Evolutionary conservation across 2,888 invertebrate species (phyloP).

Genomic region (Vandiemenella viatica): DNA sequence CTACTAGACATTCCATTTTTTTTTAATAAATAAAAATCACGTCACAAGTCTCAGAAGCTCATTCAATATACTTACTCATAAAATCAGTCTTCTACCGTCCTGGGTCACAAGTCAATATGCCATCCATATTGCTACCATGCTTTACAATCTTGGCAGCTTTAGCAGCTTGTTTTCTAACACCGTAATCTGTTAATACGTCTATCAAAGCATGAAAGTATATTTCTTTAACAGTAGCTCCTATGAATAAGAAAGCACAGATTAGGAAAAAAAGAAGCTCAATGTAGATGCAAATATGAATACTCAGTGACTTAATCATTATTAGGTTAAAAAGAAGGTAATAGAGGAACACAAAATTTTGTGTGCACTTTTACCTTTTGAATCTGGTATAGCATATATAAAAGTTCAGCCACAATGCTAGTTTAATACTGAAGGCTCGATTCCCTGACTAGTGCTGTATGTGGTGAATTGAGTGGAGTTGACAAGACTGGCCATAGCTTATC

Average conservation of each 20-base stretch:
- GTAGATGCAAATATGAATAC: background rate
- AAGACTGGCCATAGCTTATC: constrained; percentile 25
- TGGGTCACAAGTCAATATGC: constrained; percentile 97
- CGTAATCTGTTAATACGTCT: constrained; percentile 95
- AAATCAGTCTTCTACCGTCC: constrained; percentile 98
- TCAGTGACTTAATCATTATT: background rate
- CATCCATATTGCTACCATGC: constrained; percentile 94
- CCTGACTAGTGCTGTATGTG: constrained; percentile 50
- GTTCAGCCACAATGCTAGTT: constrained; percentile 66
- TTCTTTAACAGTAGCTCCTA: constrained; percentile 67
- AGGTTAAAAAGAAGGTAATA: background rate
- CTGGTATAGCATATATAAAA: constrained; percentile 90
- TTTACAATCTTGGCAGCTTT: constrained; percentile 99
- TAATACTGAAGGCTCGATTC: constrained; percentile 62
- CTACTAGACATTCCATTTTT: too few relatives aligned
- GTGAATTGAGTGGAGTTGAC: constrained; percentile 88
- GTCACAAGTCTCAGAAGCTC: too few relatives aligned
- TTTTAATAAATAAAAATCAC: too few relatives aligned
- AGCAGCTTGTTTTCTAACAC: constrained; percentile 96
- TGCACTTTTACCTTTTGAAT: constrained; percentile 54
- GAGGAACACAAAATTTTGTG: too few relatives aligned
- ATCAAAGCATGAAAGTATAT: constrained; percentile 97
- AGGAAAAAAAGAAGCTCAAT: background rate
- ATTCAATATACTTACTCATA: constrained; percentile 86
- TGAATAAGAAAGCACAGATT: constrained; percentile 16